Evolutionary conservation across 2,888 invertebrate species (phyloP).

Genomic region (Limnephilus lunatus): DNA sequence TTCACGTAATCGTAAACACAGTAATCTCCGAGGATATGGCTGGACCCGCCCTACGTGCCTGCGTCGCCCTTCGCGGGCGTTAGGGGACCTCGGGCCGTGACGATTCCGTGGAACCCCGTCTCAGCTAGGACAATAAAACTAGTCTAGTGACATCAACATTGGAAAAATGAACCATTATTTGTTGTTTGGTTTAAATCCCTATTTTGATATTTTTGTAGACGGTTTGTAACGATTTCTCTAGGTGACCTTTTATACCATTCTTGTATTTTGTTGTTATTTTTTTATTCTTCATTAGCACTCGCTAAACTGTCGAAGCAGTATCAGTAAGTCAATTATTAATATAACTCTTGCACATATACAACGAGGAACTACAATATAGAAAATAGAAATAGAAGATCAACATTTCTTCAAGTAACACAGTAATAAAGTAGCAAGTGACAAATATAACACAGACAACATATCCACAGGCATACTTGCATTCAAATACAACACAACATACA

Average conservation of each 20-base stretch:
- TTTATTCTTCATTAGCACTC: too few relatives aligned
- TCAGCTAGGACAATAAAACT: background rate
- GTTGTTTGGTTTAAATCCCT: background rate
- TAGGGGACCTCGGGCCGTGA: background rate
- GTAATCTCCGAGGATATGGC: constrained; percentile 12
- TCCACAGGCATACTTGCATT: too few relatives aligned
- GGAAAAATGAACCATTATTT: background rate
- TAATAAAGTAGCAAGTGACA: too few relatives aligned
- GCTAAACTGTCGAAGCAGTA: too few relatives aligned
- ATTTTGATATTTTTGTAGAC: background rate
- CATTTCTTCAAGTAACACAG: too few relatives aligned
- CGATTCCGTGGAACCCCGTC: background rate
- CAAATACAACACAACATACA: too few relatives aligned
- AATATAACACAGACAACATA: too few relatives aligned
- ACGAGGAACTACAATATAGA: too few relatives aligned
- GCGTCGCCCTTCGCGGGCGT: background rate
- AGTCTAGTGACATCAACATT: background rate
- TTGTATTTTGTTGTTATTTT: too few relatives aligned
- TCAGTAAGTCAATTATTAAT: too few relatives aligned
- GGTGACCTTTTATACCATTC: background rate
- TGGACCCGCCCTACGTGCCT: background rate
- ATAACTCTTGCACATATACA: too few relatives aligned
- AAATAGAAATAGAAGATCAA: too few relatives aligned
- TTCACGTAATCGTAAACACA: background rate
- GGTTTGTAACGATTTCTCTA: background rate